Evolutionary conservation across 2,888 invertebrate species (phyloP).

Genomic region (Myopa testacea): DNA sequence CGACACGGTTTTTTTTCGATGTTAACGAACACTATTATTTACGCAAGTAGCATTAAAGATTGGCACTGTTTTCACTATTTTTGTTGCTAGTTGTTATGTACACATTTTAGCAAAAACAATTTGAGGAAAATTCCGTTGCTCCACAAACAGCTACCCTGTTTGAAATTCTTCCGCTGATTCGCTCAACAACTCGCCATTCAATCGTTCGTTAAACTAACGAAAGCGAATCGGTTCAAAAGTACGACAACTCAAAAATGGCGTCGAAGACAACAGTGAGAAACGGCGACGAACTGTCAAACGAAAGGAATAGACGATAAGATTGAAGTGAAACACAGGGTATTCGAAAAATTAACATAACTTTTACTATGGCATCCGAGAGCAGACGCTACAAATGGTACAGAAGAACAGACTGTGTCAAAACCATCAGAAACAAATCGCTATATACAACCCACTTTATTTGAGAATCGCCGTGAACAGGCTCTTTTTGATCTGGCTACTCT

Average conservation of each 20-base stretch:
- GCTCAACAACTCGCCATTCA: background rate
- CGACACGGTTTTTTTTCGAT: background rate
- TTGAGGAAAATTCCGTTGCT: slow-evolving; percentile 24
- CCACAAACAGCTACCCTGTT: background rate
- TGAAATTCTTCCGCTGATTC: background rate
- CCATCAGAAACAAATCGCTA: too few species aligned
- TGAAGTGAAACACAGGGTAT: too few species aligned
- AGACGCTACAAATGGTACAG: too few species aligned
- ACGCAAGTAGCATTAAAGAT: background rate
- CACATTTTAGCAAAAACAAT: background rate
- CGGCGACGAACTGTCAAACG: slow-evolving; percentile 11
- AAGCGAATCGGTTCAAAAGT: slow-evolving; percentile 17
- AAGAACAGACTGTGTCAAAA: too few species aligned
- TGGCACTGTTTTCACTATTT: background rate
- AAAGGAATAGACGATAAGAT: too few species aligned
- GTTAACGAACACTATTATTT: background rate
- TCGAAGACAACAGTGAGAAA: background rate
- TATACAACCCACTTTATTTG: too few species aligned
- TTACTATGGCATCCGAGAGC: too few species aligned
- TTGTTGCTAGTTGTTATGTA: background rate
- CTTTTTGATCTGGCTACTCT: too few species aligned
- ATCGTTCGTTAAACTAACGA: slow-evolving; percentile 27
- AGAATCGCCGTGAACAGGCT: too few species aligned
- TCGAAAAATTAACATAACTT: too few species aligned
- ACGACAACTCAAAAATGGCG: slow-evolving; percentile 32